phyloP scores from a whole-genome alignment of 2,797 vertebrate genomes.

The Bovichtus variegatus region DNA sequence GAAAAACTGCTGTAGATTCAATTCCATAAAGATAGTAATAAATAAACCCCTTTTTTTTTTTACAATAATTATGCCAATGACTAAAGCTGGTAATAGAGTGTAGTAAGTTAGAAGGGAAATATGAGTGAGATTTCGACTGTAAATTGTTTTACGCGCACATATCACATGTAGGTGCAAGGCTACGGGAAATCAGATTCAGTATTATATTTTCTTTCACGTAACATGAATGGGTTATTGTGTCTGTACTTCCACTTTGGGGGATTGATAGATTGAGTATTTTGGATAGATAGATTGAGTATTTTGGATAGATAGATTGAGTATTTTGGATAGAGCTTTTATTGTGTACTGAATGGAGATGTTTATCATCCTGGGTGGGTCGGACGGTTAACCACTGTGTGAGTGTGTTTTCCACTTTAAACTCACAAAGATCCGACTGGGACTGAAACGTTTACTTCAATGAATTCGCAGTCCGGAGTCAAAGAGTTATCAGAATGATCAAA shows the following conservation, averaged over 20 bases:
- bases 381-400: not conserved
- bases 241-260: not conserved
- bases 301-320: not conserved
- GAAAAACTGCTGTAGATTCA: not conserved
- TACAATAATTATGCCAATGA: no score
- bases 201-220: not conserved
- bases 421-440: not conserved
- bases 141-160: no score
- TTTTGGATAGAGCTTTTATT: not conserved
- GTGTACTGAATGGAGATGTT: not conserved
- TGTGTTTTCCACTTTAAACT: not conserved
- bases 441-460: not conserved
- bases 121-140: not conserved
- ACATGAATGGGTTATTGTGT: not conserved
- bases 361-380: not conserved
- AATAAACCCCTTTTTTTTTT: conserved; percentile 10
- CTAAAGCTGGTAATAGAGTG: no score
- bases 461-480: not conserved
- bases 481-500: not conserved
- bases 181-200: not conserved
- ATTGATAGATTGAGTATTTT: not conserved
- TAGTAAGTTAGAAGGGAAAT: not conserved
- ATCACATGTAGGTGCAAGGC: no score
- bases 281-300: not conserved
- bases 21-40: not conserved